phyloP scores from a whole-genome alignment of 2,113 vertebrate species.

The Sphyrna mokarran region DNA sequence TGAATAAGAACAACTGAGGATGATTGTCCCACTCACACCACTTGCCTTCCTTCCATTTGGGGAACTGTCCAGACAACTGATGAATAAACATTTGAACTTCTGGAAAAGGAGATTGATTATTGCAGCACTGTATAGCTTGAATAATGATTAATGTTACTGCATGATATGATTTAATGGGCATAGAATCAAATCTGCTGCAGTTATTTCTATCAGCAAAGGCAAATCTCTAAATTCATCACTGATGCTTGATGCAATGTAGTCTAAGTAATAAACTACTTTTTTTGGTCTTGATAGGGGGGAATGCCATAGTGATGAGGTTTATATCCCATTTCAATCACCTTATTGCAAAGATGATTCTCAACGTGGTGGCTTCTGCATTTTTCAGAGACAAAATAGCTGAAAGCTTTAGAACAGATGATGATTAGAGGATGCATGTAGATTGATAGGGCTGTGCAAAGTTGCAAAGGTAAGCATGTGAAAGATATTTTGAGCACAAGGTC shows the following conservation, averaged over 20 bases:
- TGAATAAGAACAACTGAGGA: not conserved
- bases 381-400: not conserved
- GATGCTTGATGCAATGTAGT: not conserved
- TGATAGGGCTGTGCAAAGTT: not conserved
- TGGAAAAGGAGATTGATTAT: not conserved
- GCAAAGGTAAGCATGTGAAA: not conserved
- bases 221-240: not conserved
- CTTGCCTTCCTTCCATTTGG: not conserved
- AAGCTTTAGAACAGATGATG: not conserved
- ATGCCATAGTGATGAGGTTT: not conserved
- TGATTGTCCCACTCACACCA: not conserved
- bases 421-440: not conserved
- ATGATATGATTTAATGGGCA: not conserved
- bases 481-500: not conserved
- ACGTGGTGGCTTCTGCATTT: not conserved
- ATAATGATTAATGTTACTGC: not conserved
- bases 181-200: not conserved
- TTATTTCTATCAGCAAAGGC: not conserved
- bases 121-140: not conserved
- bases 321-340: not conserved
- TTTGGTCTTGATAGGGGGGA: not conserved
- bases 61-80: not conserved
- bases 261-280: not conserved
- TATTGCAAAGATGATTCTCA: not conserved
- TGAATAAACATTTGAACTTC: not conserved